These are phyloP conservation scores for Ptychodera flava DNA, from an alignment of 35 echinoderm and acorn worm genomes.

Conservation along the genomic window DNA sequence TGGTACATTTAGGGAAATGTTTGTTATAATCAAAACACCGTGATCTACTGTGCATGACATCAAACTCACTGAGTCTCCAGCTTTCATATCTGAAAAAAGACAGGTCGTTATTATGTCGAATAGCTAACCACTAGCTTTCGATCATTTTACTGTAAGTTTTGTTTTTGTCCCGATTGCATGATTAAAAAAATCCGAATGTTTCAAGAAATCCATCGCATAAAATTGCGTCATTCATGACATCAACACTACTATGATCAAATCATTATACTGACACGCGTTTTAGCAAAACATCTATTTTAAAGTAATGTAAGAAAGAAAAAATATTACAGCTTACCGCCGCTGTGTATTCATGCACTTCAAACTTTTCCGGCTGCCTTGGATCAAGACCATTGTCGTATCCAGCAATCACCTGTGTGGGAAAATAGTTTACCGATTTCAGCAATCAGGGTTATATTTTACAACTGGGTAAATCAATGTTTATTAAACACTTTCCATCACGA, in stretches of 20 bases:
- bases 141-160: too few relatives aligned
- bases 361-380: background rate
- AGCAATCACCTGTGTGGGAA: constrained; percentile 5
- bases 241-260: background rate
- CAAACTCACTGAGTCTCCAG: too few relatives aligned
- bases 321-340: constrained; percentile 10
- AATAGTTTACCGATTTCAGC: background rate
- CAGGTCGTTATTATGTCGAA: too few relatives aligned
- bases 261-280: background rate
- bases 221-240: background rate
- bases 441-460: too few relatives aligned
- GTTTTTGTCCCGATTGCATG: constrained; percentile 13
- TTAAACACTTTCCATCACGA: too few relatives aligned
- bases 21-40: background rate
- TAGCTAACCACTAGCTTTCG: too few relatives aligned
- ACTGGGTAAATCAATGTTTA: too few relatives aligned
- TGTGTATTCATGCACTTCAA: constrained; percentile 17
- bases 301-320: background rate
- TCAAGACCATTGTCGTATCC: constrained; percentile 32
- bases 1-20: background rate
- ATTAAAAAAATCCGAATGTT: background rate
- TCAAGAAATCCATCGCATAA: background rate
- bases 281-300: background rate
- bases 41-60: too few relatives aligned
- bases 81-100: too few relatives aligned